These are phyloP conservation scores for Cygnus olor DNA, from an alignment of 2,797 vertebrate species.

Conservation along the genomic window DNA sequence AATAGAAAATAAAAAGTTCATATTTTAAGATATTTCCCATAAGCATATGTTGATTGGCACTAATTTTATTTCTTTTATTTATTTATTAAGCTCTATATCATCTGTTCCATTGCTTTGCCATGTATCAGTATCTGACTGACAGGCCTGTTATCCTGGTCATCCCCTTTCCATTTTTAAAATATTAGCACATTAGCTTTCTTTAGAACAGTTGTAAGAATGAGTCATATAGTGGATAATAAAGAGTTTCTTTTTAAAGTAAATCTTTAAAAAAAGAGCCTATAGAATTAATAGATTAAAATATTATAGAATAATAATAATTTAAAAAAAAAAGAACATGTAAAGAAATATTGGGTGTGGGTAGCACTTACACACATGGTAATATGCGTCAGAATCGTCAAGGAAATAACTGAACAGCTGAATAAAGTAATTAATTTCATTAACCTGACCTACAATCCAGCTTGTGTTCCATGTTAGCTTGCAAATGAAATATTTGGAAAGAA, in stretches of 20 bases:
- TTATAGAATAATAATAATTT: not conserved
- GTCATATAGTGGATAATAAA: not conserved
- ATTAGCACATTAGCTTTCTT: not conserved
- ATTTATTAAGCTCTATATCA: slow-evolving; percentile 25
- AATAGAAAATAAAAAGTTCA: slow-evolving; percentile 14
- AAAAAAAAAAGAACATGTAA: not conserved
- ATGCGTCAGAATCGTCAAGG: not conserved
- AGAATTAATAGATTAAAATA: not conserved
- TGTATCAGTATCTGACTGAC: slow-evolving; percentile 16
- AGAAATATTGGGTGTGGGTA: not conserved
- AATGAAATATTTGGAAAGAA: slow-evolving; percentile 10
- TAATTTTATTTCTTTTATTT: slow-evolving; percentile 42
- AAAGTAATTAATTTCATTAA: slow-evolving; percentile 18
- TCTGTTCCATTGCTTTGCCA: slow-evolving; percentile 37
- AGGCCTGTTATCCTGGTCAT: slow-evolving; percentile 13
- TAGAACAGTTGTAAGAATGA: not conserved
- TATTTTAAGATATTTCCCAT: slow-evolving; percentile 29
- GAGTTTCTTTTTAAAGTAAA: not conserved
- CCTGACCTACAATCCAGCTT: not conserved
- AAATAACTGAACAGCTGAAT: not conserved
- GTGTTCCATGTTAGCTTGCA: not conserved
- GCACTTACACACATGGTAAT: not conserved
- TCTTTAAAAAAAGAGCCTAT: not conserved
- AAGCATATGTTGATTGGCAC: slow-evolving; percentile 17
- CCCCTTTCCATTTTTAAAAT: slow-evolving; percentile 26